Evolutionary conservation across 2,113 vertebrate species (phyloP).

Genomic region (Colius striatus): DNA sequence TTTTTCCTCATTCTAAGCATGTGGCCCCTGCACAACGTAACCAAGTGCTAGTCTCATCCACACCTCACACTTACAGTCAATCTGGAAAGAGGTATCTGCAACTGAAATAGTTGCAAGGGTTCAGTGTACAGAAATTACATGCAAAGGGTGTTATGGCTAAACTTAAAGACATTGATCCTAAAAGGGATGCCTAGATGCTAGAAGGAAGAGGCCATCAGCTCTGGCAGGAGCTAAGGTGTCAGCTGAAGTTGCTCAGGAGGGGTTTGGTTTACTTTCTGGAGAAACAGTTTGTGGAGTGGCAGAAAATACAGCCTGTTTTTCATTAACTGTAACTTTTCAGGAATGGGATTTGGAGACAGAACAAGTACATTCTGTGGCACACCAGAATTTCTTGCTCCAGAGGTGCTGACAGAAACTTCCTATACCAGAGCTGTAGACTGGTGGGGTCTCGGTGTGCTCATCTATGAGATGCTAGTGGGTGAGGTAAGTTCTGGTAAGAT

Average conservation of each 20-base stretch:
- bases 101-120: background rate
- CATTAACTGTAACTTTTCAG: slow-evolving; percentile 73
- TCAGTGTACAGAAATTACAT: background rate
- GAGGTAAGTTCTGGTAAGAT: slow-evolving; percentile 83
- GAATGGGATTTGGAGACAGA: slow-evolving; percentile 98
- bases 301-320: background rate
- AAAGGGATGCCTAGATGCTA: background rate
- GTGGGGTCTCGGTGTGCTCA: slow-evolving; percentile 98
- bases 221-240: too few relatives aligned
- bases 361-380: slow-evolving; percentile 99
- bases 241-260: background rate
- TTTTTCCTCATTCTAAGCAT: background rate
- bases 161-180: background rate
- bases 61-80: background rate
- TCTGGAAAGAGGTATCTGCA: background rate
- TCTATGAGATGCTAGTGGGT: slow-evolving; percentile 99
- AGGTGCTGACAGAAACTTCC: slow-evolving; percentile 97
- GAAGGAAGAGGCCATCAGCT: background rate
- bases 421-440: slow-evolving; percentile 98
- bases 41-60: background rate
- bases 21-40: background rate
- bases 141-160: background rate
- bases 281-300: background rate
- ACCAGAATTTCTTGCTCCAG: slow-evolving; percentile 96
- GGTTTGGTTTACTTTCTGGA: background rate